Evolutionary conservation across 2,113 vertebrate species (phyloP).

Genomic region (Todiramphus saurophagus): DNA sequence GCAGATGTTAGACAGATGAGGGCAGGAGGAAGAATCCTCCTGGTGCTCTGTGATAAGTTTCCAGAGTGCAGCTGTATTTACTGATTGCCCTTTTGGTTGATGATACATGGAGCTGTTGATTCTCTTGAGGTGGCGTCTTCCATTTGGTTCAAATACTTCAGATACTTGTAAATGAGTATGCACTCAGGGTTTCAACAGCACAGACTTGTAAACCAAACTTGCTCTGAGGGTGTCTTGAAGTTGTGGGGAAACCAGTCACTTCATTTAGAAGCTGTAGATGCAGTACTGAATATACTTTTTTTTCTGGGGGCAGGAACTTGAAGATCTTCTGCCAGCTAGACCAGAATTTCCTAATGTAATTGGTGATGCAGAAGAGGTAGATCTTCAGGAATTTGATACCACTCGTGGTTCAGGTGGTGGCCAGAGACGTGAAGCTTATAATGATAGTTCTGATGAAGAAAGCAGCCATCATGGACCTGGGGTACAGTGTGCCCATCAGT

Average conservation of each 20-base stretch:
- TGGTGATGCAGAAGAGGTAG: constrained; percentile 93
- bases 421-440: constrained; percentile 93
- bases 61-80: neutral
- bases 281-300: neutral
- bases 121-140: neutral
- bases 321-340: constrained; percentile 94
- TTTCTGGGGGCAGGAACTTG: constrained; percentile 84
- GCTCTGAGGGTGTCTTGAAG: neutral
- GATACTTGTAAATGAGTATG: neutral
- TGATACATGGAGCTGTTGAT: neutral
- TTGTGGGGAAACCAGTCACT: neutral
- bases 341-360: constrained; percentile 87
- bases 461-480: constrained; percentile 94
- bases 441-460: constrained; percentile 97
- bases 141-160: neutral
- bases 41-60: neutral
- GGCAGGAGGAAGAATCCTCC: neutral
- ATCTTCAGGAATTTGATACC: constrained; percentile 92
- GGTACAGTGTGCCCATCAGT: constrained; percentile 98
- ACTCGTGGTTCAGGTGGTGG: constrained; percentile 88
- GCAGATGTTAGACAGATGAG: neutral
- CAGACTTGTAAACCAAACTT: neutral
- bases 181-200: neutral
- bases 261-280: neutral
- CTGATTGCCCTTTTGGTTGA: neutral